A percentile compares a stretch with the other conserved stretches of the same genome.
These are phyloP conservation scores for Caloenas nicobarica DNA, from an alignment of 2,113 vertebrate genomes.

Conservation along the genomic window DNA sequence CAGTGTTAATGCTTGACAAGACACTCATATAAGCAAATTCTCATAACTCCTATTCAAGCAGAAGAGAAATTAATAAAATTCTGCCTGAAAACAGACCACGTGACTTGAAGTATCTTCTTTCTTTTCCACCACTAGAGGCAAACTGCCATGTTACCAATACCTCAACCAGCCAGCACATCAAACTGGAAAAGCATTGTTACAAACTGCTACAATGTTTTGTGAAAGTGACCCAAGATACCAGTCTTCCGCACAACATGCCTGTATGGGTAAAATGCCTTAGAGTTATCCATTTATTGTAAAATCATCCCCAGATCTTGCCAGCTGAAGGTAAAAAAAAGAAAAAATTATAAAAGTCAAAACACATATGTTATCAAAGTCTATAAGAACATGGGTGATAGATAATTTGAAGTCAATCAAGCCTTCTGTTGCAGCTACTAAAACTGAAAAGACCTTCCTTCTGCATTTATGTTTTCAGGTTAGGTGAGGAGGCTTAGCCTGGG, in stretches of 20 bases:
- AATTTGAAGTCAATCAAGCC: background rate
- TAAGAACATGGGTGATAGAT: background rate
- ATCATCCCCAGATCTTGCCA: background rate
- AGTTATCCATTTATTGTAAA: background rate
- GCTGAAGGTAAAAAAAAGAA: background rate
- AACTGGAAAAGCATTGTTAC: background rate
- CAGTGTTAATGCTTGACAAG: background rate
- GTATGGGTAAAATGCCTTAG: background rate
- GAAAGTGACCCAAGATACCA: background rate
- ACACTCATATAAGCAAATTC: background rate
- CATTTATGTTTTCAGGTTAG: background rate
- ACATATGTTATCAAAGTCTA: background rate
- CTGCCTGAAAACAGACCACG: background rate
- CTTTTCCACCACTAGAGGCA: background rate
- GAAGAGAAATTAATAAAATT: background rate
- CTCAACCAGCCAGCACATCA: background rate
- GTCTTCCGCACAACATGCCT: background rate
- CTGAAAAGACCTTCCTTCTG: background rate
- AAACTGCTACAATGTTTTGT: background rate
- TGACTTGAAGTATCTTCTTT: background rate
- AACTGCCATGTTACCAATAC: background rate
- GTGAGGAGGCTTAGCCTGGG: background rate
- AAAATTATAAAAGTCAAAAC: background rate
- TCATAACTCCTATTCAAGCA: background rate
- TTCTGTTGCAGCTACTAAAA: background rate